Conservation (phyloP, 2,888 invertebrate species). For the Cabera pusaria region DNA sequence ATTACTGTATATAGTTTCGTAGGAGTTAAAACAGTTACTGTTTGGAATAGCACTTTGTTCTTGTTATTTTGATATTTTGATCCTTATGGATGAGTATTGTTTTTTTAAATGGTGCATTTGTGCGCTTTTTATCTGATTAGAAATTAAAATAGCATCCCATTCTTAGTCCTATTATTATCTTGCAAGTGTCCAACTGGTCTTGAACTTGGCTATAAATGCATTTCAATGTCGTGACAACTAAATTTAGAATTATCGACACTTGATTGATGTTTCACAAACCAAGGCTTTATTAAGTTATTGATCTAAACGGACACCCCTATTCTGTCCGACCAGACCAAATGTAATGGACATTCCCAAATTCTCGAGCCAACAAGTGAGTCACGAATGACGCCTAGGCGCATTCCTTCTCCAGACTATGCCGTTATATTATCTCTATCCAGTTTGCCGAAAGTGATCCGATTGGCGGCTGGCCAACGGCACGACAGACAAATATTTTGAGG, state of each 20-base stretch:
- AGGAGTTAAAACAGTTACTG: slow-evolving; percentile 3
- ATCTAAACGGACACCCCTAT: slow-evolving; percentile 13
- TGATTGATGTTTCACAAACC: too few species aligned
- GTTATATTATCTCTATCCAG: slow-evolving; percentile 61
- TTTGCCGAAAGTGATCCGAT: slow-evolving; percentile 74
- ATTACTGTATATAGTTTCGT: slow-evolving; percentile 56
- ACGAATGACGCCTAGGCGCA: slow-evolving; percentile 38
- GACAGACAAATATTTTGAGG: slow-evolving; percentile 79
- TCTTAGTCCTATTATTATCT: too few species aligned
- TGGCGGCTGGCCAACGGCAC: slow-evolving; percentile 69
- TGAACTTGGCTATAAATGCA: too few species aligned
- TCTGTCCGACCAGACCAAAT: slow-evolving; percentile 16
- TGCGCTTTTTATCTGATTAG: too few species aligned
- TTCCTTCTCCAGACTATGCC: slow-evolving; percentile 50
- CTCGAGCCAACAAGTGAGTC: slow-evolving; percentile 45
- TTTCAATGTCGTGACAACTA: too few species aligned
- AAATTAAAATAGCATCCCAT: too few species aligned
- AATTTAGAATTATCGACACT: too few species aligned
- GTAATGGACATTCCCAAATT: slow-evolving; percentile 37
- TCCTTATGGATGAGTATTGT: too few species aligned
- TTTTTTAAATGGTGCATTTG: too few species aligned
- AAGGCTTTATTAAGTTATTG: slow-evolving; percentile 1
- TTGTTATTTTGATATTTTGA: too few species aligned
- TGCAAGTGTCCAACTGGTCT: too few species aligned
- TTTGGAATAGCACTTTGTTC: too few species aligned